Evolutionary conservation across 2,113 vertebrate species (phyloP).

Genomic region (Coracopsis vasa): DNA sequence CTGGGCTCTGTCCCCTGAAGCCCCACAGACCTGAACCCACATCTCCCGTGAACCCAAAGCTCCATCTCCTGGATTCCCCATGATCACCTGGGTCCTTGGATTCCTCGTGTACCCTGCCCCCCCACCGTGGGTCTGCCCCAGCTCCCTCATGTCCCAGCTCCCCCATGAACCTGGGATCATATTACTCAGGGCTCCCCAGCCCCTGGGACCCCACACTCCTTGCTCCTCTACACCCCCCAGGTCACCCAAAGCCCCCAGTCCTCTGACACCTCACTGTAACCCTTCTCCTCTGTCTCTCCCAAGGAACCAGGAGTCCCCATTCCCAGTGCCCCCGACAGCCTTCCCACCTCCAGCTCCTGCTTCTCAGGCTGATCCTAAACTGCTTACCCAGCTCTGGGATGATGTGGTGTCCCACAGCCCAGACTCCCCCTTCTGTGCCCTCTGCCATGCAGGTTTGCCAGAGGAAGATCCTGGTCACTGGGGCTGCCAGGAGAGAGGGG

Average conservation of each 20-base stretch:
- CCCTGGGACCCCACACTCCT: background rate
- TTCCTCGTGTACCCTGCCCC: background rate
- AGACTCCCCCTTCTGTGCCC: fast-evolving
- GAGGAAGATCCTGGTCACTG: background rate
- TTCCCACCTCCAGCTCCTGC: background rate
- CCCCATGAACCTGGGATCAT: background rate
- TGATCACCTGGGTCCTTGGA: background rate
- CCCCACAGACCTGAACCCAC: background rate
- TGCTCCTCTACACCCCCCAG: background rate
- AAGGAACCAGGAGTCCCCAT: background rate
- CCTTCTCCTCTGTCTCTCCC: background rate
- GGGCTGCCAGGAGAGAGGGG: background rate
- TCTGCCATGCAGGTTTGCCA: background rate
- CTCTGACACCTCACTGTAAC: background rate
- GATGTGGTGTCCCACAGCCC: background rate
- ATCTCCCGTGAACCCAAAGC: background rate
- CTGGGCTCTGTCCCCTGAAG: fast-evolving
- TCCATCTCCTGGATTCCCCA: background rate
- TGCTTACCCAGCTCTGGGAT: background rate
- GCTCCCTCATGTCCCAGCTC: background rate
- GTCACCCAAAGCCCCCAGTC: background rate
- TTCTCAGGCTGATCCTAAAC: background rate
- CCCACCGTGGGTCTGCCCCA: background rate
- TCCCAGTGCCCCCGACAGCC: background rate
- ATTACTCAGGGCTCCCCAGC: background rate